Conservation (phyloP, 1,140 invertebrate genomes). For the Periplaneta americana region DNA sequence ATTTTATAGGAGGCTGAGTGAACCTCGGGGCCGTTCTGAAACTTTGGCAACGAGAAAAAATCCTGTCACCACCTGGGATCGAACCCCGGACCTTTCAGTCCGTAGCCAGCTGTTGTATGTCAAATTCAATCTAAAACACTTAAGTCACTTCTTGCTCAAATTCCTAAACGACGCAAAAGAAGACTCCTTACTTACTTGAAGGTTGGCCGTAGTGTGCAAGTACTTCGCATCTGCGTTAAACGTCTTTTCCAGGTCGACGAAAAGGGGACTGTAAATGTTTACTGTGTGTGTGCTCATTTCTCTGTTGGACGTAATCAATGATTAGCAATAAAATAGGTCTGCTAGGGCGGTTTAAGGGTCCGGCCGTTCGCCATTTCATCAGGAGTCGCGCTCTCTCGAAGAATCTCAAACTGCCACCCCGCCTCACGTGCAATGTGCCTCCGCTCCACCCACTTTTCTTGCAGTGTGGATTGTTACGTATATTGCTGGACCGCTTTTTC, state of each 20-base stretch:
- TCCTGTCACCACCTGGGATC: too few species aligned
- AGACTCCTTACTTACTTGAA: too few species aligned
- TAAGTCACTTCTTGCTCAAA: too few species aligned
- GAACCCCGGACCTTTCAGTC: too few species aligned
- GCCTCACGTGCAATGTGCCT: neutral
- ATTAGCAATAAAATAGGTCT: neutral
- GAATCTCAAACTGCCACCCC: neutral
- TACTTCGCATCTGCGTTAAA: neutral
- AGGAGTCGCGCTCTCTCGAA: neutral
- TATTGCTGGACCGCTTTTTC: neutral
- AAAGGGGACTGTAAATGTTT: neutral
- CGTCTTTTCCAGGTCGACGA: neutral
- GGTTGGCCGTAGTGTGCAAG: neutral
- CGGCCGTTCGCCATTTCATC: neutral
- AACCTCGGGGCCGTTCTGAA: too few species aligned
- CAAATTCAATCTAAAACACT: too few species aligned
- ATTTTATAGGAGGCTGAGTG: too few species aligned
- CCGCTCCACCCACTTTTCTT: too few species aligned
- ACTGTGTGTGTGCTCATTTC: neutral
- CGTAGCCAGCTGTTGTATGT: too few species aligned
- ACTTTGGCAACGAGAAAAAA: too few species aligned
- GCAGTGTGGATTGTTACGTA: neutral
- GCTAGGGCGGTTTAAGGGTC: neutral
- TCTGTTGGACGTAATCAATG: neutral
- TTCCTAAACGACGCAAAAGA: too few species aligned